Base-by-base conservation (phyloP, 2,888 invertebrate species). In the Tricholauxania praeusta region DNA sequence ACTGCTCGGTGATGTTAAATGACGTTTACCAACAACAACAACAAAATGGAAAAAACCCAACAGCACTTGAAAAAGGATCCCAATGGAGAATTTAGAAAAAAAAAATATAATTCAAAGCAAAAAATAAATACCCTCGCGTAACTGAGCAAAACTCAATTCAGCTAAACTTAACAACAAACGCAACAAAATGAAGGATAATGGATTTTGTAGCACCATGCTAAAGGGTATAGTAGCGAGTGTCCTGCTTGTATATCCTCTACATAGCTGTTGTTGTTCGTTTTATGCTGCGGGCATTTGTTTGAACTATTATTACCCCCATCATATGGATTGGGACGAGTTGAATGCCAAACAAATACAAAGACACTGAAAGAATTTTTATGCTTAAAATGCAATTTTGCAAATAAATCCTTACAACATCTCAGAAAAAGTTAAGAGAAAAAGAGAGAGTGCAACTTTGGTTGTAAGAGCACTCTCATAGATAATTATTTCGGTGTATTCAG, bases 151-250 rank as follows among this genome's bases (percentile, higher is more conserved):
- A 39, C 39, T 39, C 39, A 39, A 39, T 57, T 28, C 19, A 57
- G 22, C 4, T 22, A 57, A 17, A n/a, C 19, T 22, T 12, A 12
- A 57, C 19, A n/a, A 60, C 14, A 51, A 66, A n/a, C 52, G 65
- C 65, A 66, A 28, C 65, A 14, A 67, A 47, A 57, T 57, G 22
- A 67, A 47, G 67, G 67, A 67, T 67, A 67, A 67, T 67, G 47
- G 55, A 67, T 67, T 67, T 67, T 55, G 55, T 67, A 57, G 53
- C 53, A 28, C 52, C 22, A 28, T 53, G 15, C 22, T 10, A 39
- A n/a, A 32, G 53, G 14, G 32, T 15, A n/a, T 15, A 32, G 19
- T 19, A 12, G 49, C 12, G 48, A 62, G 15, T 62, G 32, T 47
- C 22, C 62, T 32, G 32, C 47, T 15, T 32, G 39, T 28, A 28